Conservation (phyloP, 1,140 invertebrate genomes). For the Wiebesia pumilae region DNA sequence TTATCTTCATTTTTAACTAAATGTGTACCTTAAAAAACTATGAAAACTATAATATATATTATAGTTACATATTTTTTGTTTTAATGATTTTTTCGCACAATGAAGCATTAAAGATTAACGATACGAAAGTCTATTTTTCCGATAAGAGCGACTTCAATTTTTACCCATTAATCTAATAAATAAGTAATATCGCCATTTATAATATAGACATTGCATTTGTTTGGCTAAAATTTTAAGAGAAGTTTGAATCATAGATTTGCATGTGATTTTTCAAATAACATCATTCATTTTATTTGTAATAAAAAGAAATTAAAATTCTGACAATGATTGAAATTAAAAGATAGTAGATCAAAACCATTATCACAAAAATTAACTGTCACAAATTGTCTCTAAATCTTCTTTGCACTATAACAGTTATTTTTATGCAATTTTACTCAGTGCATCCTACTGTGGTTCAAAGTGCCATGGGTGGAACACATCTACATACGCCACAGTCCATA, state of each 20-base stretch:
- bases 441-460: constrained; percentile 58
- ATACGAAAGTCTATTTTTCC: constrained; percentile 44
- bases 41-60: not conserved
- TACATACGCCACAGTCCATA: constrained; percentile 69
- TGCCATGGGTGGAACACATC: constrained; percentile 68
- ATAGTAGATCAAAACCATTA: not conserved
- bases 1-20: not conserved
- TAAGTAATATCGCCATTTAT: not conserved
- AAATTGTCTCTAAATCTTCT: constrained; percentile 36
- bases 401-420: constrained; percentile 35
- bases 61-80: not conserved
- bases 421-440: constrained; percentile 44
- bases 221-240: no score
- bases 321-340: not conserved
- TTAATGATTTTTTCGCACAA: not conserved
- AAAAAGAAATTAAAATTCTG: not conserved
- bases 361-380: constrained; percentile 25
- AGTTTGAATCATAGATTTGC: no score
- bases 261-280: no score
- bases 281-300: not conserved
- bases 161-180: not conserved
- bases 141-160: not conserved
- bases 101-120: constrained; percentile 18
- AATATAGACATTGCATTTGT: not conserved
- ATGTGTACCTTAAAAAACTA: not conserved